Base-by-base conservation (phyloP, 2,113 vertebrate genomes). In the Pelusios castaneus region DNA sequence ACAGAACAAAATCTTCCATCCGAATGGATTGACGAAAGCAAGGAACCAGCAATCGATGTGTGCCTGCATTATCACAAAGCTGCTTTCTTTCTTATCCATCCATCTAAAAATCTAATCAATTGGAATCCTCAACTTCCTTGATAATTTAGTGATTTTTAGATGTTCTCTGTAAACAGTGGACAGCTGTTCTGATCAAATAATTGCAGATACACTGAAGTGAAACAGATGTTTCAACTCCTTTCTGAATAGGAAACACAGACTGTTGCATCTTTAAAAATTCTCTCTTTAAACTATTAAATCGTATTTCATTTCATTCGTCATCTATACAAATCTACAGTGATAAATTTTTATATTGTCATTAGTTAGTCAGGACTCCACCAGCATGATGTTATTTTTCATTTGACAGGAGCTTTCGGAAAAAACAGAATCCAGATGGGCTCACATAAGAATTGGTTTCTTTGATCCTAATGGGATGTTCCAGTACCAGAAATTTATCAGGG, bases 1-100 rank as follows among this genome's bases (percentile, higher is more conserved):
- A 4, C 82, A 49, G 89, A 94, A 78, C 94, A 94, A 91, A 76
- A 58, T 70, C 19, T 75, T 82, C 49, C 54, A 75, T 89, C 90
- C 93, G 94, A 84, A 89, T 89, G 22, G 91, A 78, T 51, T 90
- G 92, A 94, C n/a, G 95, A 96, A 95, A 93, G 51, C 34, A 93
- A 88, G 41, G 60, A 70, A 80, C 9, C 67, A 34, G 3, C 89
- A 91, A 86, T 82, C 54, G 0, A 90, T 55, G 60, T 80, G 58
- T 27, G 25, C 31, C 87, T 85, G 82, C 83, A 85, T 89, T 88
- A 81, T 52, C 80, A 84, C 29, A 63, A 88, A 92, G 54, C 76
- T 76, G 52, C 55, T 87, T 84, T 94, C 54, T 67, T 47, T 75
- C 31, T 63, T 70, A 88, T n/a, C 55, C 77, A 85, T 80, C 78